These are phyloP conservation scores for Leptatherina wallacei DNA, from an alignment of 2,797 vertebrate genomes.

Conservation along the genomic window DNA sequence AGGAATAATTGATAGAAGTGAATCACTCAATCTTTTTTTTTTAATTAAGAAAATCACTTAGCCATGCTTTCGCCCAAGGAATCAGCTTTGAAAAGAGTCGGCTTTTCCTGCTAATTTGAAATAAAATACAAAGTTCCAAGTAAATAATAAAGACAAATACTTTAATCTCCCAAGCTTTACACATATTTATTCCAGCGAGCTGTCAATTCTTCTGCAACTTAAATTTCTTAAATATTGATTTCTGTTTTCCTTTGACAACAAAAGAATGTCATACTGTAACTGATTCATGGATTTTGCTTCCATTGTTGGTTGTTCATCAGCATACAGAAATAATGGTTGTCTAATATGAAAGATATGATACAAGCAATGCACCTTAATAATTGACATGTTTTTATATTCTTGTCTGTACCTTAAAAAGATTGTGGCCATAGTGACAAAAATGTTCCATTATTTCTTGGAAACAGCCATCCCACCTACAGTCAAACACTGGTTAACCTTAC, in stretches of 20 bases:
- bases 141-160: constrained; percentile 10
- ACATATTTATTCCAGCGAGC: neutral
- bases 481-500: neutral
- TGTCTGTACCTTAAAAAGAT: neutral
- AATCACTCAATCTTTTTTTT: constrained; percentile 12
- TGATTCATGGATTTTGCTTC: neutral
- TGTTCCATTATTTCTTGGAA: neutral
- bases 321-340: neutral
- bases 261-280: neutral
- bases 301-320: neutral
- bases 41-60: neutral
- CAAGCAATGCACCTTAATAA: neutral
- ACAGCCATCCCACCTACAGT: neutral
- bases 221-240: neutral
- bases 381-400: neutral
- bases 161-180: neutral
- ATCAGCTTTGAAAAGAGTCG: constrained; percentile 4
- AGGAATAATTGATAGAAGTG: neutral
- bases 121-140: constrained; percentile 13
- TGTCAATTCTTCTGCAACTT: neutral
- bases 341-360: neutral
- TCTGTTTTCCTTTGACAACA: neutral
- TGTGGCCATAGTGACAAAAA: neutral
- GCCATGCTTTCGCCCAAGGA: neutral
- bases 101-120: constrained; percentile 20